Conservation (phyloP, 2,113 vertebrate species). For the Myiopsitta monachus region DNA sequence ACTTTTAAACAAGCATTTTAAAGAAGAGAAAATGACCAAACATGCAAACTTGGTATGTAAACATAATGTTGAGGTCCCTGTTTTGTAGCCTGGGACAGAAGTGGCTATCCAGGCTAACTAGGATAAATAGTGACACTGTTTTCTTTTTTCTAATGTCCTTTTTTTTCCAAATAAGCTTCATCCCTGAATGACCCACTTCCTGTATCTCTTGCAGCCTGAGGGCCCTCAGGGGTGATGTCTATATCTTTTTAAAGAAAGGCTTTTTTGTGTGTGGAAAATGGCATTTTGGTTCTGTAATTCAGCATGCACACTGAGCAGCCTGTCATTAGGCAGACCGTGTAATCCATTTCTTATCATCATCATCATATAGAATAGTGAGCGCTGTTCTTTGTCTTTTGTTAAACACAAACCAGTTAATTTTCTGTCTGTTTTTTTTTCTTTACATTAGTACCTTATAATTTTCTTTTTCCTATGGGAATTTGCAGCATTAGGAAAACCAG, state of each 20-base stretch:
- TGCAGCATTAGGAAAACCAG: neutral
- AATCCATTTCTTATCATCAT: neutral
- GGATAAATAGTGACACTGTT: slow-evolving; percentile 47
- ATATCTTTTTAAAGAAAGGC: slow-evolving; percentile 52
- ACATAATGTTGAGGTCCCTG: neutral
- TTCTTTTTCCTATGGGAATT: neutral
- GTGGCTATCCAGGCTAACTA: neutral
- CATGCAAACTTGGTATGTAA: neutral
- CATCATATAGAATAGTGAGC: neutral
- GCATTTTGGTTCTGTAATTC: neutral
- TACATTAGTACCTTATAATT: neutral
- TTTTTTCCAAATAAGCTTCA: slow-evolving; percentile 48
- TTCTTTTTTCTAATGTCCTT: neutral
- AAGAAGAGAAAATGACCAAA: neutral
- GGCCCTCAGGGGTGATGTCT: slow-evolving; percentile 18
- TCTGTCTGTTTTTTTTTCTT: neutral
- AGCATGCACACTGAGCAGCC: neutral
- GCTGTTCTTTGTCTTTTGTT: slow-evolving; percentile 6
- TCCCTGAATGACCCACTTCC: slow-evolving; percentile 43
- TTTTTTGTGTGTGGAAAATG: slow-evolving; percentile 31
- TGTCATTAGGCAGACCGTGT: neutral
- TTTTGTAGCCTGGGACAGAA: neutral
- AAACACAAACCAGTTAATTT: neutral
- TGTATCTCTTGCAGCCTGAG: slow-evolving; percentile 40
- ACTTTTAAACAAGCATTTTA: neutral